These are phyloP conservation scores for Anser cygnoides DNA, from an alignment of 2,113 vertebrate genomes.

Conservation along the genomic window DNA sequence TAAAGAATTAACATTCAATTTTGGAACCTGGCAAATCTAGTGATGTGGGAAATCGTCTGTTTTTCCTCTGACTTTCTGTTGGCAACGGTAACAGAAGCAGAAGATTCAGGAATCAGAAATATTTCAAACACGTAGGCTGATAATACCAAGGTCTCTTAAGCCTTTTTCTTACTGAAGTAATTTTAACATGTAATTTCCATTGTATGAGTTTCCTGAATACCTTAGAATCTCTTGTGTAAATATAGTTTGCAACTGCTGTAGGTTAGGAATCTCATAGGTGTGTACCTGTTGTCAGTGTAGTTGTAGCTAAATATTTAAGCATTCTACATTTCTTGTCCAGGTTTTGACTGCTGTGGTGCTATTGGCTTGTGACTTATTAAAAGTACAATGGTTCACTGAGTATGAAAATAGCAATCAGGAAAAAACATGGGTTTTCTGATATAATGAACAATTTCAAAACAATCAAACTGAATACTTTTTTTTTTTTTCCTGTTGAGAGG, in stretches of 20 bases:
- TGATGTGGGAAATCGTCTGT: not conserved
- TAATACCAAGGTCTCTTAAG: not conserved
- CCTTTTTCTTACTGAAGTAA: not conserved
- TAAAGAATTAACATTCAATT: not conserved
- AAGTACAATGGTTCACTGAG: no score
- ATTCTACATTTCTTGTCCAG: not conserved
- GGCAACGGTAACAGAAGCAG: not conserved
- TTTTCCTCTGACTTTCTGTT: not conserved
- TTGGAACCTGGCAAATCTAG: not conserved
- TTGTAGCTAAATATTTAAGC: not conserved
- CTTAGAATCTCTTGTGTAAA: not conserved
- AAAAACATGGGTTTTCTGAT: not conserved
- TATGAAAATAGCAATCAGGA: not conserved
- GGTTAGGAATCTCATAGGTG: not conserved
- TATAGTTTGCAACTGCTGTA: not conserved
- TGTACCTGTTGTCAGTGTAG: not conserved
- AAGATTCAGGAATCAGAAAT: not conserved
- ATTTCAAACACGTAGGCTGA: not conserved
- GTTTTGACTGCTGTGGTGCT: not conserved
- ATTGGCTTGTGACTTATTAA: not conserved
- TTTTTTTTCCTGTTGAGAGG: not conserved
- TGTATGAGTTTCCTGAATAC: not conserved
- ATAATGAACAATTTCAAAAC: not conserved
- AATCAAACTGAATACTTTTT: not conserved
- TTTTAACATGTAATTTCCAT: not conserved